Evolutionary conservation across 1,140 invertebrate genomes (phyloP).

Genomic region (Panagrolaimus sp.): DNA sequence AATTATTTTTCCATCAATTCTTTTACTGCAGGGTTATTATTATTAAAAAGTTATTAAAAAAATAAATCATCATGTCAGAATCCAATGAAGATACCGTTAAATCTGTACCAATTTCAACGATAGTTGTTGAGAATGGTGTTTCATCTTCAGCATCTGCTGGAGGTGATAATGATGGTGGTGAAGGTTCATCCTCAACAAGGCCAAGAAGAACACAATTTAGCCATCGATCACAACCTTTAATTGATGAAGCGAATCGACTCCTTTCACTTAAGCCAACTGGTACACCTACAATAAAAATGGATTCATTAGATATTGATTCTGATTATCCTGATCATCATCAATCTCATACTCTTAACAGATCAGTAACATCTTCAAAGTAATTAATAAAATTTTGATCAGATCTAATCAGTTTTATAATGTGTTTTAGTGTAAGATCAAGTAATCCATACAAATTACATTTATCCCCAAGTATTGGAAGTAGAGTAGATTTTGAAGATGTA

Average conservation of each 20-base stretch:
- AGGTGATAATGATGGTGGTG: neutral
- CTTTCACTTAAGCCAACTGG: slow-evolving; percentile 21
- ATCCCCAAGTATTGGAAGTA: slow-evolving; percentile 40
- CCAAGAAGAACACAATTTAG: slow-evolving; percentile 28
- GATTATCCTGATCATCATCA: neutral
- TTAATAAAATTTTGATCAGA: neutral
- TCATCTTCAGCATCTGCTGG: no score
- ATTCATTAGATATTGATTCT: neutral
- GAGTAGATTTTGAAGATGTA: slow-evolving; percentile 55
- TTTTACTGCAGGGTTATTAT: no score
- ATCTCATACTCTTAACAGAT: neutral
- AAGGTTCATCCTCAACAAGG: slow-evolving; percentile 6
- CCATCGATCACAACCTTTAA: slow-evolving; percentile 24
- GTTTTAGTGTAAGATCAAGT: neutral
- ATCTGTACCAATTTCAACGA: no score
- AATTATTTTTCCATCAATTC: no score
- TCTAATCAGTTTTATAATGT: neutral
- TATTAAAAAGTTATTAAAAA: no score
- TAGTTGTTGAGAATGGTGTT: no score
- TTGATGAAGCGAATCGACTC: slow-evolving; percentile 31
- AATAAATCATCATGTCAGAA: no score
- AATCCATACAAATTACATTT: slow-evolving; percentile 15
- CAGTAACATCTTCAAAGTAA: neutral
- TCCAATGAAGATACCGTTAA: no score
- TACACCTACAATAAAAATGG: slow-evolving; percentile 8